Evolutionary conservation across 2,888 invertebrate genomes (phyloP), one percentile per base, ranked within the genome.

Genomic region (Ypsolopha sequella): DNA sequence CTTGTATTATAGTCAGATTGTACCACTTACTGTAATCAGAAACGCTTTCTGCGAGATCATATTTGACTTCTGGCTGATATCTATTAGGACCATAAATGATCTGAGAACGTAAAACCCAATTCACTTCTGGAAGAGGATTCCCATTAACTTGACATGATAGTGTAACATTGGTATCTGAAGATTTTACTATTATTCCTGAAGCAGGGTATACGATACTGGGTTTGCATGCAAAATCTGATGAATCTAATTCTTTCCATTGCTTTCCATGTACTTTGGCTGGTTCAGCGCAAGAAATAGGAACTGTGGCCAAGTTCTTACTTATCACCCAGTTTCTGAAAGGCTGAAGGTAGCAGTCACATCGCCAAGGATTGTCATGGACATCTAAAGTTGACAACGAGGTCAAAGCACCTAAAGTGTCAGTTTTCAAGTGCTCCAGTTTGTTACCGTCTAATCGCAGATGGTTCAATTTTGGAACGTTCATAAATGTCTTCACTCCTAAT

Each of bases 341-440:
- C 64, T 93, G 91, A 51, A 97, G 80, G 56, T 92, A 90, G 65
- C 97, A 97, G 66, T 96, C 95, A 68, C 97, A 97, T 54, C 92
- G 89, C 96, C 96, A 97, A 0, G 93, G 93, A 70, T 97, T 97
- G 55, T 92, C 91, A 56, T 91, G 90, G 1, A 96, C 85, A 51
- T 92, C 92, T 44, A 97, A 80, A 62, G 92, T 93, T 34, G 90
- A 89, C 51, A 96, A 74, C 56, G 90, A 91, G 1, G 88, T 87
- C 51, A 95, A 76, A 36, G 89, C 87, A 52, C 88, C 87, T 53
- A 95, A 89, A 6, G 91, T 89, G 54, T 91, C 90, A 47, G 89
- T 82, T 62, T 89, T 89, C 48, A 96, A 73, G 51, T 88, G 88
- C 51, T 91, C 91, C 51, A 97, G 78, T 63, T 90, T 90, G 70